Evolutionary conservation across 1,140 invertebrate genomes (phyloP).

Genomic region (Gryllus bimaculatus): DNA sequence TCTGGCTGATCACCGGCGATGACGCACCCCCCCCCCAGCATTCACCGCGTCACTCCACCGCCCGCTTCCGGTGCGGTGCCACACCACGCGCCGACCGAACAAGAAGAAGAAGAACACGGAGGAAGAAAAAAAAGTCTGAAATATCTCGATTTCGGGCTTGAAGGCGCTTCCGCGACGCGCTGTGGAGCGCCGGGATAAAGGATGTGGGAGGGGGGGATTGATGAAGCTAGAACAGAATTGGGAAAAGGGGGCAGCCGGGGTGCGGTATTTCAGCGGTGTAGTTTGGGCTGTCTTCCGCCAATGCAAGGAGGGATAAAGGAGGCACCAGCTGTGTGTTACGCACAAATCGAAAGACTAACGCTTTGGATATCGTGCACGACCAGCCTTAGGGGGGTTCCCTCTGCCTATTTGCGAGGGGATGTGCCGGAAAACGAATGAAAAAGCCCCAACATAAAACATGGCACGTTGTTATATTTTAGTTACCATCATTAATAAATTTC

Average conservation of each 20-base stretch:
- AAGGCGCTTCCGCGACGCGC: not conserved
- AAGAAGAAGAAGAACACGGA: not conserved
- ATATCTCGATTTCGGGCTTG: not conserved
- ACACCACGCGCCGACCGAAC: not conserved
- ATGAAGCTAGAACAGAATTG: constrained; percentile 1
- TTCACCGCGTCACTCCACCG: too few relatives aligned
- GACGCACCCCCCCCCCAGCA: not conserved
- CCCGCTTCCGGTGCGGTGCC: too few relatives aligned
- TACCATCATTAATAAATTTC: too few relatives aligned
- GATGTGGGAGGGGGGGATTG: not conserved
- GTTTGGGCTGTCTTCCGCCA: not conserved
- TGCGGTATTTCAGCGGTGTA: not conserved
- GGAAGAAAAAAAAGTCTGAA: not conserved
- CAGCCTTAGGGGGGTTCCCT: too few relatives aligned
- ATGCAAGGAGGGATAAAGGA: not conserved
- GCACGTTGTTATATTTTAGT: too few relatives aligned
- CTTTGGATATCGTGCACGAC: too few relatives aligned
- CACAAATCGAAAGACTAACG: too few relatives aligned
- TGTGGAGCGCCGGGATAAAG: not conserved
- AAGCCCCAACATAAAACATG: too few relatives aligned
- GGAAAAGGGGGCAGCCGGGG: not conserved
- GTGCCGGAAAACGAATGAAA: too few relatives aligned
- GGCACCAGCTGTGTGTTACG: not conserved
- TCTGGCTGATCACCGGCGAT: not conserved
- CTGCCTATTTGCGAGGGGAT: too few relatives aligned